Conservation (phyloP, 2,888 invertebrate genomes). For the Formica aserva region DNA sequence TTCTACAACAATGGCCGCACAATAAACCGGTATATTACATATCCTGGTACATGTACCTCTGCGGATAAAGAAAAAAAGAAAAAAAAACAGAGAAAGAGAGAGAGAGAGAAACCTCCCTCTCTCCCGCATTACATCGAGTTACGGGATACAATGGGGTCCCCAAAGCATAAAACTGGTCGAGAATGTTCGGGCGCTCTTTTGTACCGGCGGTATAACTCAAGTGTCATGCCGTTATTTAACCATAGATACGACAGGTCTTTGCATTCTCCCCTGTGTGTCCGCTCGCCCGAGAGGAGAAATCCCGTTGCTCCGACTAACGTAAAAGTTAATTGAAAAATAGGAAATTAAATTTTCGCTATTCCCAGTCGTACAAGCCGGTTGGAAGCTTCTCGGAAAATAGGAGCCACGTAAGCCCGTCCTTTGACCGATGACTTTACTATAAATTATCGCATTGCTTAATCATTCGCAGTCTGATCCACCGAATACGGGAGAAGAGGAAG, state of each 20-base stretch:
- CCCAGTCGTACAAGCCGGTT: conserved; percentile 57
- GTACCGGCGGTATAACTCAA: conserved; percentile 63
- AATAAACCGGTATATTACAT: conserved; percentile 54
- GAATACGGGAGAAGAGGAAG: not conserved
- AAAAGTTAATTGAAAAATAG: conserved; percentile 79
- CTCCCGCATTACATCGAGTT: conserved; percentile 55
- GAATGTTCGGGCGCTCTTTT: conserved; percentile 57
- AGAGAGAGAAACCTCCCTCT: conserved; percentile 33
- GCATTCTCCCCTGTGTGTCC: conserved; percentile 54
- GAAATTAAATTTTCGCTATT: conserved; percentile 78
- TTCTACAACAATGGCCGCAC: conserved; percentile 53
- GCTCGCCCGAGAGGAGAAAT: conserved; percentile 16
- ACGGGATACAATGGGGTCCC: conserved; percentile 59
- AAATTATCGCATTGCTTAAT: conserved; percentile 61
- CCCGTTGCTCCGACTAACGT: conserved; percentile 59
- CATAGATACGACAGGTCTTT: conserved; percentile 52
- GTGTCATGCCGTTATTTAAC: conserved; percentile 66
- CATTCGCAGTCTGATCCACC: conserved; percentile 37
- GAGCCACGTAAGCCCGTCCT: not conserved
- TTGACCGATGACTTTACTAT: conserved; percentile 6
- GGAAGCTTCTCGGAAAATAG: conserved; percentile 64
- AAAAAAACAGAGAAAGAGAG: not conserved
- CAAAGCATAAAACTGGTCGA: conserved; percentile 62
- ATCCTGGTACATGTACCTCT: conserved; percentile 41
- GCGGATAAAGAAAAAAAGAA: conserved; percentile 10